Evolutionary conservation across 2,797 vertebrate genomes (phyloP).

Genomic region (Thunnus albacares): DNA sequence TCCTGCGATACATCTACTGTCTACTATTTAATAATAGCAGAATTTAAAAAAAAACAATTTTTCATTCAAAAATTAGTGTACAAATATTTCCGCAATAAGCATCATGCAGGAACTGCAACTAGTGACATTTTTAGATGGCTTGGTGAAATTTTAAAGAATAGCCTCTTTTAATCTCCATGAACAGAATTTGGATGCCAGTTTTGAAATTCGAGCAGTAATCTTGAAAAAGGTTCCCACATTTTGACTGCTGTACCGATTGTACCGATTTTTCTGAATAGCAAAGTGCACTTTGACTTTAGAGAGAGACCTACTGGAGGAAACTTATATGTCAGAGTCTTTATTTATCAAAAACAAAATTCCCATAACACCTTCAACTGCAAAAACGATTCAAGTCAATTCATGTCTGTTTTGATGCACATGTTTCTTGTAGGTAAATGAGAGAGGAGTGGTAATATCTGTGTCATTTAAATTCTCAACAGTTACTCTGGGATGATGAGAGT

Average conservation of each 20-base stretch:
- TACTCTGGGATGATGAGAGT: not conserved
- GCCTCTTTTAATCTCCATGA: not conserved
- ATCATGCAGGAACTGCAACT: not conserved
- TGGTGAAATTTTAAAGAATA: not conserved
- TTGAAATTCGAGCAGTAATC: too few relatives aligned
- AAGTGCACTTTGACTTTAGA: not conserved
- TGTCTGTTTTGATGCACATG: not conserved
- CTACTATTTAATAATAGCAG: too few relatives aligned
- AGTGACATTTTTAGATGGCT: not conserved
- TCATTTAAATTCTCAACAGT: not conserved
- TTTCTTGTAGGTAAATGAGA: not conserved
- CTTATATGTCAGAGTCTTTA: not conserved
- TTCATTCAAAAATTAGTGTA: too few relatives aligned
- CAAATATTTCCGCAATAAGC: not conserved
- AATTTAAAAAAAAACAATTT: too few relatives aligned
- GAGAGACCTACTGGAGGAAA: not conserved
- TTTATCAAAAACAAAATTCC: not conserved
- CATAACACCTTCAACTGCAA: not conserved
- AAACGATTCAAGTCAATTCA: conserved; percentile 8
- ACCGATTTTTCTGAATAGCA: not conserved
- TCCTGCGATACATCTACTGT: too few relatives aligned
- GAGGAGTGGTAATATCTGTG: not conserved
- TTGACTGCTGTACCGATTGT: too few relatives aligned
- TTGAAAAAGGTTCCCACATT: too few relatives aligned
- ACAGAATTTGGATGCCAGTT: not conserved